A percentile compares a stretch with the other conserved stretches of the same genome.
Evolutionary conservation across 1,140 invertebrate species (phyloP).

Genomic region (Centruroides sculpturatus): DNA sequence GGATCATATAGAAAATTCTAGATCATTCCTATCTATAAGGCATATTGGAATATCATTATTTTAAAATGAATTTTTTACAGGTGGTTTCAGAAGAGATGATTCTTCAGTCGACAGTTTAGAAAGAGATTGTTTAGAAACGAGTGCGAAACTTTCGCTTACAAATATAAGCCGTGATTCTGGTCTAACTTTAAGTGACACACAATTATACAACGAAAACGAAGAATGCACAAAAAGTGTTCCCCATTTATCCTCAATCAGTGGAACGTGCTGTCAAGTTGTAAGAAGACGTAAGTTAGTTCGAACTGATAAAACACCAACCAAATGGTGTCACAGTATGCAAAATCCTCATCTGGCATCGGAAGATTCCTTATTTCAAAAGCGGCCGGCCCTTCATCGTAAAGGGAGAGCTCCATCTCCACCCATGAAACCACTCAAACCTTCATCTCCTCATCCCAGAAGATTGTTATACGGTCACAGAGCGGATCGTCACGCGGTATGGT

Average conservation of each 20-base stretch:
- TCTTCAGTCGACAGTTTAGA: conserved; percentile 69
- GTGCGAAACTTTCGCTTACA: conserved; percentile 45
- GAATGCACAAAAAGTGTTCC: conserved; percentile 36
- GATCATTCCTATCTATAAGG: no score
- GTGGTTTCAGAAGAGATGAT: conserved; percentile 49
- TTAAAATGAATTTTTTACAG: conserved; percentile 29
- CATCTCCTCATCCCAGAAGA: not conserved
- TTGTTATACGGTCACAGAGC: not conserved
- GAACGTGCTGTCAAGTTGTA: conserved; percentile 15
- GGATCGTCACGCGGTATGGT: conserved; percentile 19
- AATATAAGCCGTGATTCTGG: conserved; percentile 68
- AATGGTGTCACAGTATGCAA: not conserved
- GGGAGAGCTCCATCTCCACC: conserved; percentile 20
- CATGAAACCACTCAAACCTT: conserved; percentile 1
- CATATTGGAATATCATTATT: no score
- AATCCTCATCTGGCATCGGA: conserved; percentile 22
- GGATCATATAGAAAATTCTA: no score
- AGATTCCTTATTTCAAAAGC: conserved; percentile 25
- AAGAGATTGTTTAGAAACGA: conserved; percentile 34
- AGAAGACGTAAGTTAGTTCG: not conserved
- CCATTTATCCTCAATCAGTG: conserved; percentile 1
- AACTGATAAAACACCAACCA: not conserved
- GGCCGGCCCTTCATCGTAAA: conserved; percentile 17
- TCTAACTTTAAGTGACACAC: conserved; percentile 65
- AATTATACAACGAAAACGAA: conserved; percentile 56